A percentile compares a stretch with the other conserved stretches of the same genome.
Conservation (phyloP, 2,113 vertebrate species). For the Shinisaurus crocodilurus region DNA sequence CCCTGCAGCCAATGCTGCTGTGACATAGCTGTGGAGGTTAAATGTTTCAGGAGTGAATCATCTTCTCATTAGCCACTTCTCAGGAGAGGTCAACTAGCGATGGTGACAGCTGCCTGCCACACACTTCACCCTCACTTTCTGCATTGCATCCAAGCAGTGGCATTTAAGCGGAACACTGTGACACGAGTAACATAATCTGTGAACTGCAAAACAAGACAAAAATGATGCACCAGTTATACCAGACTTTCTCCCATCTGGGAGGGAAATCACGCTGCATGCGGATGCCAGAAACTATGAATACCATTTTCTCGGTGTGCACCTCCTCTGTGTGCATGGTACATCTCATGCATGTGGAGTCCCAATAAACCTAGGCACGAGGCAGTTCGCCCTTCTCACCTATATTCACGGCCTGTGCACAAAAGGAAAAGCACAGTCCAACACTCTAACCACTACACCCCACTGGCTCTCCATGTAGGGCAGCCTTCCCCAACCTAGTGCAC, state of each 20-base stretch:
- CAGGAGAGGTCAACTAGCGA: neutral
- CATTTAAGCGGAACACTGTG: neutral
- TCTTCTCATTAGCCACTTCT: neutral
- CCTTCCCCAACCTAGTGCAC: too few species aligned
- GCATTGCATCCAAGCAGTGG: neutral
- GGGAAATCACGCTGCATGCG: neutral
- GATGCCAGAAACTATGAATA: neutral
- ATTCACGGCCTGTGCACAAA: too few species aligned
- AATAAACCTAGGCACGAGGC: neutral
- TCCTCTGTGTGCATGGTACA: too few species aligned
- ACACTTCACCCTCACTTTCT: neutral
- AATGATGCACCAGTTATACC: neutral
- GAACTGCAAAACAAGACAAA: neutral
- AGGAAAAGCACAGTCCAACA: too few species aligned
- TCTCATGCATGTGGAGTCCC: too few species aligned
- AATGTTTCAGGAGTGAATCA: accelerated
- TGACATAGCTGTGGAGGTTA: accelerated
- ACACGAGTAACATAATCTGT: too few species aligned
- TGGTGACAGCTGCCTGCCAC: neutral
- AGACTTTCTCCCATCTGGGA: neutral
- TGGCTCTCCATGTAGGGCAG: too few species aligned
- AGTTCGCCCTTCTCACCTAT: neutral
- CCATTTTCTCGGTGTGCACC: too few species aligned
- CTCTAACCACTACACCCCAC: too few species aligned
- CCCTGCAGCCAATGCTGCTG: neutral